phyloP scores from a whole-genome alignment of 2,888 invertebrate genomes.

The Empis stercorea region DNA sequence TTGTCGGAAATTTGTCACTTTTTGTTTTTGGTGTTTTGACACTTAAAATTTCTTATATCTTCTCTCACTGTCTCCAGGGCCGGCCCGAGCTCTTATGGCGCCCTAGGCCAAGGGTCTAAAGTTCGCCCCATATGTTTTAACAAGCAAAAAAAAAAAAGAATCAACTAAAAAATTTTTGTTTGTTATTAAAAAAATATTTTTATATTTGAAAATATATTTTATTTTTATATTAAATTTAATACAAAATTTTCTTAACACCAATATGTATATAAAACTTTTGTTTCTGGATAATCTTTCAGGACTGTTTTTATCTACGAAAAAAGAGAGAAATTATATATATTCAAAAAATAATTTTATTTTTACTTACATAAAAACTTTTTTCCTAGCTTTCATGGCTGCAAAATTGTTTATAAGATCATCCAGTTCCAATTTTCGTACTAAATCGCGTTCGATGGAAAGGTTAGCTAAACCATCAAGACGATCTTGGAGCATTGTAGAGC shows the following conservation, averaged over 20 bases:
- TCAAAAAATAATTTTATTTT: background rate
- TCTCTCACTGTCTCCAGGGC: background rate
- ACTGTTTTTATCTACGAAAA: background rate
- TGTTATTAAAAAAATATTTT: background rate
- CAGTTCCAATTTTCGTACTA: constrained; percentile 3
- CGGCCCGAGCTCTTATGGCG: background rate
- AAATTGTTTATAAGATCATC: constrained; percentile 3
- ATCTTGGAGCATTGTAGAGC: constrained; percentile 4
- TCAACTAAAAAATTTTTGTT: background rate
- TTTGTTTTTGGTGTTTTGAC: no score
- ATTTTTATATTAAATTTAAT: background rate
- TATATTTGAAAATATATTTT: background rate
- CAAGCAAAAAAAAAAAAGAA: background rate
- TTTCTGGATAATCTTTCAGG: background rate
- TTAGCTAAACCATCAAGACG: constrained; percentile 3
- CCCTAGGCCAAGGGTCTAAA: background rate
- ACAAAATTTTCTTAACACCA: background rate
- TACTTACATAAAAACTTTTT: constrained; percentile 1
- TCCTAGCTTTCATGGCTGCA: constrained; percentile 4
- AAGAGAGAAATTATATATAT: constrained; percentile 1
- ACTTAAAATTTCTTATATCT: no score
- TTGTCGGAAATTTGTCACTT: no score
- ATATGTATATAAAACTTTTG: background rate
- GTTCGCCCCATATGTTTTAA: background rate
- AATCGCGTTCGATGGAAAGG: constrained; percentile 1